These are phyloP conservation scores for Strix occidentalis DNA, from an alignment of 2,797 vertebrate species.

Conservation along the genomic window DNA sequence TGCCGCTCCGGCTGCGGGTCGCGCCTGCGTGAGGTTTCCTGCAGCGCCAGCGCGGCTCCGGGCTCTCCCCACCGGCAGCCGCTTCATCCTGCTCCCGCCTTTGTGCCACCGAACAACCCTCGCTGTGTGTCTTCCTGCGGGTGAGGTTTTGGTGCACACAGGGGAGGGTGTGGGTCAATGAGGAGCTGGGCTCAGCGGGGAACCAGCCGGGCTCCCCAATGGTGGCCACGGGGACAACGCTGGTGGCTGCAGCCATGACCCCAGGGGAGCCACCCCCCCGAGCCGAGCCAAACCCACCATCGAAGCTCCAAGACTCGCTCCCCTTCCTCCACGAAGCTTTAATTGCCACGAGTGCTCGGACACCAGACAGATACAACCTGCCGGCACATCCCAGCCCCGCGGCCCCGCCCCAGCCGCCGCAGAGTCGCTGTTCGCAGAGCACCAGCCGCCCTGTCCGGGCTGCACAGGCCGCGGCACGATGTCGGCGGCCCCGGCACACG, in stretches of 20 bases:
- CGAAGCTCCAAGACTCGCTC: not conserved
- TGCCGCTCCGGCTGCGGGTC: accelerated
- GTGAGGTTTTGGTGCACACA: not conserved
- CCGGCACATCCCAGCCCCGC: not conserved
- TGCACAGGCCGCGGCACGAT: accelerated
- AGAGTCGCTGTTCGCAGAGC: not conserved
- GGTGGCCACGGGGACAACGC: not conserved
- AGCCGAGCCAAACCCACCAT: not conserved
- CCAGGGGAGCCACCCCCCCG: not conserved
- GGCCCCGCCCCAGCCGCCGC: not conserved
- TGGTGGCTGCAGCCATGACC: not conserved
- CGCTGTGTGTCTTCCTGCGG: not conserved
- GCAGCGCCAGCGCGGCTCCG: accelerated
- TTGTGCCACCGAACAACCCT: not conserved
- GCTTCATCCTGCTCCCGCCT: not conserved
- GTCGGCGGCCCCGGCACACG: accelerated
- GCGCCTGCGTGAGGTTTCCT: accelerated
- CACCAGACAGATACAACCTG: not conserved
- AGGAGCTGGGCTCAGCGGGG: not conserved
- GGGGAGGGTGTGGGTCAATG: not conserved
- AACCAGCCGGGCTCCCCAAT: not conserved
- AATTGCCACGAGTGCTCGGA: not conserved
- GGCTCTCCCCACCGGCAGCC: not conserved
- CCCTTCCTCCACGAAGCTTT: not conserved
- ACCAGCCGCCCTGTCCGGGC: accelerated